Base-by-base conservation (phyloP, 2,113 vertebrate genomes). In the Potamarius usumacintae region DNA sequence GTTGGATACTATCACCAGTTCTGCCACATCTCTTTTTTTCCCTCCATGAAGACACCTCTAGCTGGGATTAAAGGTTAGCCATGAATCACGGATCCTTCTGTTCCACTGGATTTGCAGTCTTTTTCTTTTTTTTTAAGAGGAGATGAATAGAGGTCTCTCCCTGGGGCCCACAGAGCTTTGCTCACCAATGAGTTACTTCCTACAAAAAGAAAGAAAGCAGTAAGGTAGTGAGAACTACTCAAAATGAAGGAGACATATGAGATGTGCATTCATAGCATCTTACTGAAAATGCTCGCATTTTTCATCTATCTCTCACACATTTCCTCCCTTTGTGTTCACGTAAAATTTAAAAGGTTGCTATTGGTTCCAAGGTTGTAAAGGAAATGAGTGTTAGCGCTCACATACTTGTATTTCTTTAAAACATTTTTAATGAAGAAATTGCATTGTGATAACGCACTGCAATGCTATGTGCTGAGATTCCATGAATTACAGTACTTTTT, bases 61-160 rank as follows among this genome's bases (percentile, higher is more conserved):
- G 82, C 87, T 74, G 91, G 90, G 92, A 93, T 93, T 92, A 95
- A 93, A 94, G 92, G 92, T 92, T 91, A 91, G 91, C 86, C 90
- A 20, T 78, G 57, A 90, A 88, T 92, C 88, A 88, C 85, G 87
- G n/a, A 84, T 90, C 52, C 84, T 52, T 62, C 81, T 77, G 85
- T 80, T 86, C 87, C 85, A 81, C 77, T 83, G 89, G 83, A 92
- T 93, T 94, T 94, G 91, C 92, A 93, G 92, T 93, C 93, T 69
- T 27, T 15, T 42, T 42, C 42, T 8, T 4, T n/a, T 8, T 69
- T 90, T 93, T 91, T 90, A 92, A 87, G 85, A 90, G 91, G 90
- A 90, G 90, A 84, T 90, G 92, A 92, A 89, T 90, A 90, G 87
- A 91, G 92, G 82, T 93, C 90, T 93, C 92, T 92, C 90, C 91